phyloP scores from a whole-genome alignment of 2,113 vertebrate genomes.

The Macquaria ambigua region DNA sequence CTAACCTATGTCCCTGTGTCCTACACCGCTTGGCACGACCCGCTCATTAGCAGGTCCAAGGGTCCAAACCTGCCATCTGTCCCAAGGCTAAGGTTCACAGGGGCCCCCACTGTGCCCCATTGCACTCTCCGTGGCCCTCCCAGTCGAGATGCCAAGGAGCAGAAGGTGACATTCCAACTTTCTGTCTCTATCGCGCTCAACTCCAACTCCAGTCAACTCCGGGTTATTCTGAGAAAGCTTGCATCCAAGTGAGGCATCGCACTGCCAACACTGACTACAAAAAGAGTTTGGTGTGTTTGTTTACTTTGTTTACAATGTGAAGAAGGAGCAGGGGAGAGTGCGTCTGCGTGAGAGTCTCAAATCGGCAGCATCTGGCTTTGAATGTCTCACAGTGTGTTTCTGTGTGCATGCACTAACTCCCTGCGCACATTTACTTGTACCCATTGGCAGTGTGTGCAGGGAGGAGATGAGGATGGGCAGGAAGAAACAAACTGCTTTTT shows the following conservation, averaged over 20 bases:
- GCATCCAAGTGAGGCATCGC: slow-evolving; percentile 26
- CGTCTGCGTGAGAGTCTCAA: slow-evolving; percentile 48
- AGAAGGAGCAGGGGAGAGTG: slow-evolving; percentile 47
- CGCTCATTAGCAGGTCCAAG: slow-evolving; percentile 73
- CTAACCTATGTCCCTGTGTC: slow-evolving; percentile 63
- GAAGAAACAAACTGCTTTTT: slow-evolving; percentile 55
- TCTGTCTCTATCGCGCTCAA: slow-evolving; percentile 12
- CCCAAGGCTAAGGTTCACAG: slow-evolving; percentile 67
- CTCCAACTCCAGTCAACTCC: slow-evolving; percentile 46
- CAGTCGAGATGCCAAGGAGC: slow-evolving; percentile 55
- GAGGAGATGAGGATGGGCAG: slow-evolving; percentile 49
- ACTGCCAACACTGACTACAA: slow-evolving; percentile 42
- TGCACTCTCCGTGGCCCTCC: slow-evolving; percentile 52
- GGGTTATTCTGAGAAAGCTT: slow-evolving; percentile 50
- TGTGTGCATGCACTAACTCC: slow-evolving; percentile 18
- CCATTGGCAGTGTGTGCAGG: slow-evolving; percentile 39
- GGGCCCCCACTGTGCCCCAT: slow-evolving; percentile 51
- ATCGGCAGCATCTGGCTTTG: slow-evolving; percentile 66
- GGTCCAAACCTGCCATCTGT: slow-evolving; percentile 79
- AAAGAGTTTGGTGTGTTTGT: slow-evolving; percentile 56
- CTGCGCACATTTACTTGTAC: slow-evolving; percentile 44
- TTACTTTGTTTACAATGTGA: slow-evolving; percentile 56
- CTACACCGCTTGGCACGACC: slow-evolving; percentile 73
- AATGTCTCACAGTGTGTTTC: slow-evolving; percentile 41
- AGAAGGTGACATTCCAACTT: slow-evolving; percentile 81